Base-by-base conservation (phyloP, 2,888 invertebrate genomes). In the Leuctra nigra region DNA sequence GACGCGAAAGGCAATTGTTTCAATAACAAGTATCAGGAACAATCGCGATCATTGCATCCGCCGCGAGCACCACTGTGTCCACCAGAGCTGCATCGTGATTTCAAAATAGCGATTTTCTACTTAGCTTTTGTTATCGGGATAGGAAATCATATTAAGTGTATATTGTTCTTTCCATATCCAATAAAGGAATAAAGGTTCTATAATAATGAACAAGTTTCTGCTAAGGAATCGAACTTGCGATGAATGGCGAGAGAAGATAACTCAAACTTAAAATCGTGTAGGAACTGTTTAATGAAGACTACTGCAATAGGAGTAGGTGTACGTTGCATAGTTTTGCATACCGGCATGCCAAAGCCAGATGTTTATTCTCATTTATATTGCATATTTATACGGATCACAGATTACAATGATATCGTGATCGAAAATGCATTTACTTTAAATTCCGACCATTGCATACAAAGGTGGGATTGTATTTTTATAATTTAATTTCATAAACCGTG, bases 1-100 rank as follows among this genome's bases (percentile, higher is more conserved):
- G 48, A 48, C 14, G 48, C 14, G 48, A 48, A 48, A 48, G 48
- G 48, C 48, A 48, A 48, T 48, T 48, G 48, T 48, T 29, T 48
- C 29, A 29, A 25, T 4, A 33, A 50, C 35, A 29, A 50, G 33
- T 33, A 29, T 33, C 11, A 11, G 35, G 33, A 50, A 50, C 50
- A 50, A 50, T 50, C 35, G 50, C 35, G 35, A 50, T 35, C 50
- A 16, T 4, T 16, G 16, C n/a, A 7, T 29, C 11, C 7, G 44
- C 44, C 23, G 44, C 18, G n/a, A 44, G 44, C 29, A 6, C n/a
- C n/a, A n/a, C n/a, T n/a, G 39, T 39, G 4, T 38, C 13, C 38
- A 38, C 38, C 20, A 20, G 3, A 4, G 18, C 23, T 7, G 23
- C 22, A 44, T 22, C 44, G 44, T 44, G 44, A 44, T 44, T 44